A percentile compares a stretch with the other conserved stretches of the same genome.
These are phyloP conservation scores for Florisuga fusca DNA, from an alignment of 2,797 vertebrate genomes.

Conservation along the genomic window DNA sequence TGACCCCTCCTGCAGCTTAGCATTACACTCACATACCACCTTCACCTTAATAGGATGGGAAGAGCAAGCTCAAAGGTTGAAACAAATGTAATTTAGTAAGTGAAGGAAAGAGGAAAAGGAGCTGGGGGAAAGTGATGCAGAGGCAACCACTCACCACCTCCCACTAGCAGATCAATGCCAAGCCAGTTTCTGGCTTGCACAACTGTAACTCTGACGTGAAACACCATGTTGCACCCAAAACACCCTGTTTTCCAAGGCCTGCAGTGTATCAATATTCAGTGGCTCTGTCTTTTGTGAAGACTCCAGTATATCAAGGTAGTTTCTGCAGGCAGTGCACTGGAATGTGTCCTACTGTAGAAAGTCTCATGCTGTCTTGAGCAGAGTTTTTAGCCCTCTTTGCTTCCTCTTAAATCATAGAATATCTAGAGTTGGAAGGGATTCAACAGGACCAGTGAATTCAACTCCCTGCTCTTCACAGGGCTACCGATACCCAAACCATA, in stretches of 20 bases:
- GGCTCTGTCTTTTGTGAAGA: background rate
- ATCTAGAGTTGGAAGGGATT: background rate
- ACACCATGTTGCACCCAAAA: background rate
- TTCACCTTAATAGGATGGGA: background rate
- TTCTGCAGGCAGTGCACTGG: background rate
- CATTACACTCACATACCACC: background rate
- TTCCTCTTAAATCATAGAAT: background rate
- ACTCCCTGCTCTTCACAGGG: too few species aligned
- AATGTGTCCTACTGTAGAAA: background rate
- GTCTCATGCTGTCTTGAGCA: background rate
- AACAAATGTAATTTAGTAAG: too few species aligned
- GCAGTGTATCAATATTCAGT: background rate
- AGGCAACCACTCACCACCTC: too few species aligned
- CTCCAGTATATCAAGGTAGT: background rate
- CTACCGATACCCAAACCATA: background rate
- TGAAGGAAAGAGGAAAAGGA: too few species aligned
- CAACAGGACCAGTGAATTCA: background rate
- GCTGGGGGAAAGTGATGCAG: too few species aligned
- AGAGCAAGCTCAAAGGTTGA: background rate
- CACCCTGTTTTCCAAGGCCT: background rate
- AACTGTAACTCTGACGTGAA: background rate
- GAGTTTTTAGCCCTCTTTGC: background rate
- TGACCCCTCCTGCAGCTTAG: background rate
- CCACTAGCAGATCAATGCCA: too few species aligned
- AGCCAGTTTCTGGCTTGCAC: too few species aligned